Percentiles rank a stretch among this genome's conserved stretches.
phyloP scores from a whole-genome alignment of 1,140 invertebrate species.

The Anastrepha obliqua region DNA sequence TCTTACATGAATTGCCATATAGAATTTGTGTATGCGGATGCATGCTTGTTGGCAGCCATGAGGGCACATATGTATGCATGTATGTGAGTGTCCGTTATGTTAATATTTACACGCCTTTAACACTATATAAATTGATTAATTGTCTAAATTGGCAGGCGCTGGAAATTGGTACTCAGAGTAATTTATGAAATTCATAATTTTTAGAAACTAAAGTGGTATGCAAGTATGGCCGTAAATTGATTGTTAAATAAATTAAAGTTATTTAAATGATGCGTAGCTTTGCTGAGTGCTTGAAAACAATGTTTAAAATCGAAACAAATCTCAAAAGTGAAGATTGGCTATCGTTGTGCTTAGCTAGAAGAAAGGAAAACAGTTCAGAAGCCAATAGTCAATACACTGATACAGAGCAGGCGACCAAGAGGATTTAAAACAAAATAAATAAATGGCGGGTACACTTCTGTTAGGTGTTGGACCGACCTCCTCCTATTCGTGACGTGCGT shows the following conservation, averaged over 20 bases:
- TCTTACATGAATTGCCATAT: neutral
- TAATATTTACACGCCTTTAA: slow-evolving; percentile 50
- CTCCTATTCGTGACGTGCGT: no score
- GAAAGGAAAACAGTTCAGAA: no score
- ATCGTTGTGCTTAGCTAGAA: no score
- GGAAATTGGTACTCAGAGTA: slow-evolving; percentile 45
- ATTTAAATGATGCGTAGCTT: neutral
- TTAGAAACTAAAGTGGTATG: slow-evolving; percentile 18
- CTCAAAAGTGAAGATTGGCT: no score
- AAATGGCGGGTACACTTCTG: no score
- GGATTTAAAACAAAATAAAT: no score
- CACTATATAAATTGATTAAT: slow-evolving; percentile 50
- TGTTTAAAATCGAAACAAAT: neutral
- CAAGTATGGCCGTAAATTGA: neutral
- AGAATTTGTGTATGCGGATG: neutral
- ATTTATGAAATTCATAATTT: slow-evolving; percentile 44
- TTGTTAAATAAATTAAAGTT: neutral
- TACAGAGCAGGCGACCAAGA: no score
- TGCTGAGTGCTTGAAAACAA: neutral
- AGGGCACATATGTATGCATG: neutral
- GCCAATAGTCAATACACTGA: no score
- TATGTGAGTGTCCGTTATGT: neutral
- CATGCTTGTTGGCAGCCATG: neutral
- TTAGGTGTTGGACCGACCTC: no score
- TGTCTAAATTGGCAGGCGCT: slow-evolving; percentile 50